phyloP scores from a whole-genome alignment of 2,888 invertebrate genomes.

The Lucinisca nassula region DNA sequence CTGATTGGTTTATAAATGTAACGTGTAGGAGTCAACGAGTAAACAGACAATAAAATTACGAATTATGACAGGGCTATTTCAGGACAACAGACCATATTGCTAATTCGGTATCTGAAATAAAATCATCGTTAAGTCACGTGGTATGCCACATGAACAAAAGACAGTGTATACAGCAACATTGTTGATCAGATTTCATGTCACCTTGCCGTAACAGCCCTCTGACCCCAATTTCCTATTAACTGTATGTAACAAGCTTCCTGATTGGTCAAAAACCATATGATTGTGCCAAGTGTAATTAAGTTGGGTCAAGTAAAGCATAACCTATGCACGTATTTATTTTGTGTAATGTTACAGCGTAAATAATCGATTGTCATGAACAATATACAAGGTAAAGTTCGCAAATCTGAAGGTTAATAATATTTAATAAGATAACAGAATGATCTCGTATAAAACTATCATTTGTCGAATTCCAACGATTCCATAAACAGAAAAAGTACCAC shows the following conservation, averaged over 20 bases:
- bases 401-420: not conserved
- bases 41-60: not conserved
- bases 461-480: not conserved
- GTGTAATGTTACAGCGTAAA: constrained; percentile 55
- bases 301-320: constrained; percentile 57
- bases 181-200: constrained; percentile 42
- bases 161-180: not conserved
- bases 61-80: not conserved
- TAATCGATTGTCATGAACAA: constrained; percentile 20
- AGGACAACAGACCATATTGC: not conserved
- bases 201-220: constrained; percentile 49
- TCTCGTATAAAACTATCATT: not conserved
- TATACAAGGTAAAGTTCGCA: constrained; percentile 5
- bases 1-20: not conserved
- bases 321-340: constrained; percentile 62
- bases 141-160: not conserved
- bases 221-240: constrained; percentile 33
- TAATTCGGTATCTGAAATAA: not conserved
- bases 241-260: constrained; percentile 53
- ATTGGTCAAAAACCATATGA: constrained; percentile 47
- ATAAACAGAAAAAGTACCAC: not conserved
- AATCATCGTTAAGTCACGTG: not conserved
- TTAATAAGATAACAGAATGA: not conserved
- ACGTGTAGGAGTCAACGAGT: not conserved
- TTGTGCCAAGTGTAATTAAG: constrained; percentile 13